A percentile compares a stretch with the other conserved stretches of the same genome.
phyloP scores from a whole-genome alignment of 2,888 invertebrate species.

The Rotaria sp. region DNA sequence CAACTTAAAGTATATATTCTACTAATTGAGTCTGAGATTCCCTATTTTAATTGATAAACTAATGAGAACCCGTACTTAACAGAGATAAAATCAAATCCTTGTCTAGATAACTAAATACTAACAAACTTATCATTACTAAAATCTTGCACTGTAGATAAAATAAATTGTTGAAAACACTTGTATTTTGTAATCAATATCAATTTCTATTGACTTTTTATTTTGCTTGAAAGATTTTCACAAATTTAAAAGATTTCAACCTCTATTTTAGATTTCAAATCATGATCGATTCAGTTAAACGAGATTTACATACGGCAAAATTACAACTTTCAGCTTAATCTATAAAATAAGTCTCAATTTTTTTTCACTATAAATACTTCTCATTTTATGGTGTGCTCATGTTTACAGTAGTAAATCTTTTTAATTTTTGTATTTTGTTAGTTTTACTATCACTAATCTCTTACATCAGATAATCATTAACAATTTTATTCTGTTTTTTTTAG shows the following conservation, averaged over 20 bases:
- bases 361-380: neutral
- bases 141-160: too few relatives aligned
- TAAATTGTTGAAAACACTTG: too few relatives aligned
- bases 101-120: neutral
- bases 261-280: conserved; percentile 12
- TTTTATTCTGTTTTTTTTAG: neutral
- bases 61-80: neutral
- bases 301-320: conserved; percentile 17
- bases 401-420: neutral
- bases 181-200: neutral
- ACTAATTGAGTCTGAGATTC: neutral
- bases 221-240: neutral
- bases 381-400: neutral
- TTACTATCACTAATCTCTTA: neutral
- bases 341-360: neutral
- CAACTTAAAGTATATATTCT: neutral
- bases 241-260: neutral
- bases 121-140: too few relatives aligned
- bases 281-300: conserved; percentile 11
- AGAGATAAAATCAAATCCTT: neutral
- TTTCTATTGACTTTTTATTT: neutral
- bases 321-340: neutral
- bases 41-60: too few relatives aligned
- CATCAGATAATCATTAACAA: neutral
- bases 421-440: neutral